Evolutionary conservation across 1,140 invertebrate species (phyloP).

Genomic region (Sinella curviseta): DNA sequence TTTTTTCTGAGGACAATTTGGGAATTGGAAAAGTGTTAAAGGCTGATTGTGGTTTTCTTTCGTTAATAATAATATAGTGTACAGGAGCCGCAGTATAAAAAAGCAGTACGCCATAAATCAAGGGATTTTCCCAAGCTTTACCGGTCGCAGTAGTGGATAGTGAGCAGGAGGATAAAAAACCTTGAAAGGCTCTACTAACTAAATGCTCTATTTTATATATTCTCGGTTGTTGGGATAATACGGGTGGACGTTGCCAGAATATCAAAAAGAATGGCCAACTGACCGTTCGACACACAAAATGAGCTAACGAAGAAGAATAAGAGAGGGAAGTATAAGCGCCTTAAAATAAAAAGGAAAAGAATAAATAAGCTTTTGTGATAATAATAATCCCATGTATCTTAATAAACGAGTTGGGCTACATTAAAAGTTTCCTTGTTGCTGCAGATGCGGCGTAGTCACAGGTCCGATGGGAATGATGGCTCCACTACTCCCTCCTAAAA

Average conservation of each 20-base stretch:
- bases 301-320: neutral
- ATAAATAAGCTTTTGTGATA: neutral
- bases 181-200: no score
- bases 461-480: no score
- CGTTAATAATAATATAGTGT: neutral
- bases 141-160: no score
- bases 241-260: neutral
- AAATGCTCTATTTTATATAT: neutral
- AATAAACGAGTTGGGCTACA: neutral
- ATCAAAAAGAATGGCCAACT: conserved; percentile 1
- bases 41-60: neutral
- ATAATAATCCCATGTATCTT: conserved; percentile 13
- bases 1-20: neutral
- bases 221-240: neutral
- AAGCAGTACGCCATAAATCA: no score
- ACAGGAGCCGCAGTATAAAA: no score
- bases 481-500: no score
- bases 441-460: no score
- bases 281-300: neutral
- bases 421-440: neutral
- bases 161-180: no score
- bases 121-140: neutral
- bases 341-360: neutral
- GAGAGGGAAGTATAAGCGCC: neutral
- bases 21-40: neutral